phyloP scores from a whole-genome alignment of 2,113 vertebrate species.

The Hyperoodon ampullatus region DNA sequence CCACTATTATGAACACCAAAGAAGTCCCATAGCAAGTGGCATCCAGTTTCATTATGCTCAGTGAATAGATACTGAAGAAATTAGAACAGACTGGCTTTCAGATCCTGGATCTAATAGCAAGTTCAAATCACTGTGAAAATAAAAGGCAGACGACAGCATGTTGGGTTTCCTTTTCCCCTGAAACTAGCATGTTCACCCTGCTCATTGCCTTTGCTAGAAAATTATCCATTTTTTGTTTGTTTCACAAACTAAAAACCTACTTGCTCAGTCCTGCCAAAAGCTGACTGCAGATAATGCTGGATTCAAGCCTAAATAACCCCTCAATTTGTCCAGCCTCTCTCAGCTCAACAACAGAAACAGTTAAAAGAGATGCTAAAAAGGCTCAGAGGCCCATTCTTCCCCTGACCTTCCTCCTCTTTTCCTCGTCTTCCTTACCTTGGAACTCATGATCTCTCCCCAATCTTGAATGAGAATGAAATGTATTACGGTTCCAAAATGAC shows the following conservation, averaged over 20 bases:
- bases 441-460: not conserved
- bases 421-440: not conserved
- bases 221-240: not conserved
- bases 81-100: slow-evolving; percentile 53
- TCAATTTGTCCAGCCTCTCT: not conserved
- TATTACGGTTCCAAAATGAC: not conserved
- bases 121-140: slow-evolving; percentile 54
- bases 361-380: not conserved
- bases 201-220: not conserved
- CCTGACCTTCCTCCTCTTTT: not conserved
- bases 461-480: slow-evolving; percentile 23
- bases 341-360: slow-evolving; percentile 36
- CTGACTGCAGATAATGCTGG: not conserved
- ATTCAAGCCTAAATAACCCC: not conserved
- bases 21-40: slow-evolving; percentile 19
- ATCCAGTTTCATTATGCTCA: not conserved
- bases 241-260: slow-evolving; percentile 27
- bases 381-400: not conserved
- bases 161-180: slow-evolving; percentile 14
- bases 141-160: slow-evolving; percentile 27
- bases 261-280: slow-evolving; percentile 11
- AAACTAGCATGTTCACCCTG: not conserved
- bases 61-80: slow-evolving; percentile 9
- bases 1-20: not conserved
- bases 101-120: slow-evolving; percentile 1